A percentile compares a stretch with the other conserved stretches of the same genome.
phyloP scores from a whole-genome alignment of 64 coral and sea anemone genomes.

The Stichodactyla helianthus region DNA sequence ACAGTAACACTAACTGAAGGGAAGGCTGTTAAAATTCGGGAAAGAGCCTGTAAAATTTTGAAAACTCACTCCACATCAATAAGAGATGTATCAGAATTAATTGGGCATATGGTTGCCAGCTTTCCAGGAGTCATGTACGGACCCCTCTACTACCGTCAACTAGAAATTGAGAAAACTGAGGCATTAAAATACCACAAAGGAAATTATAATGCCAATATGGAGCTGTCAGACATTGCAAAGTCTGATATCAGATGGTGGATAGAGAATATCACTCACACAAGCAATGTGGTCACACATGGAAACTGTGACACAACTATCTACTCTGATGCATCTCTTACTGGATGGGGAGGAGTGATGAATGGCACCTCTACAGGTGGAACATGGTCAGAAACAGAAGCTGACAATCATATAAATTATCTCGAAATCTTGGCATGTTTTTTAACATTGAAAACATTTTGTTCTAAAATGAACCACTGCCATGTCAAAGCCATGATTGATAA shows the following conservation, averaged over 20 bases:
- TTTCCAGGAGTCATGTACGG: slow-evolving; percentile 49
- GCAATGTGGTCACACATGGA: background rate
- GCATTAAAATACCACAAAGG: slow-evolving; percentile 23
- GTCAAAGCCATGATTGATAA: slow-evolving; percentile 57
- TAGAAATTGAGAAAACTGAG: slow-evolving; percentile 53
- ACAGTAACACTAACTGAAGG: slow-evolving; percentile 9
- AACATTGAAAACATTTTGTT: slow-evolving; percentile 31
- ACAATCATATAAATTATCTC: slow-evolving; percentile 43
- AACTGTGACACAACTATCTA: slow-evolving; percentile 17
- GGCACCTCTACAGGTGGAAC: background rate
- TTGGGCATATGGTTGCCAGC: slow-evolving; percentile 56
- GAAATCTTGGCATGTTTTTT: slow-evolving; percentile 36
- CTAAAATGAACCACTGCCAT: slow-evolving; percentile 27
- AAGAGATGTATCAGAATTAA: slow-evolving; percentile 28
- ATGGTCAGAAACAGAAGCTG: slow-evolving; percentile 29
- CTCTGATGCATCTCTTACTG: slow-evolving; percentile 13
- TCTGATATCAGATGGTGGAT: slow-evolving; percentile 47
- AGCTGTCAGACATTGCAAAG: slow-evolving; percentile 36
- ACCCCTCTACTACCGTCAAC: slow-evolving; percentile 54
- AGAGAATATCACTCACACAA: slow-evolving; percentile 13
- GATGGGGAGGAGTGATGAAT: slow-evolving; percentile 31
- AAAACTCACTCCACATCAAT: slow-evolving; percentile 21
- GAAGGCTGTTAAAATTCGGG: slow-evolving; percentile 33
- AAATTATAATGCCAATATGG: slow-evolving; percentile 32
- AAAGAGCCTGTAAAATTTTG: slow-evolving; percentile 18